Conservation (phyloP, 1,140 invertebrate species). For the Pteromalus puparum region DNA sequence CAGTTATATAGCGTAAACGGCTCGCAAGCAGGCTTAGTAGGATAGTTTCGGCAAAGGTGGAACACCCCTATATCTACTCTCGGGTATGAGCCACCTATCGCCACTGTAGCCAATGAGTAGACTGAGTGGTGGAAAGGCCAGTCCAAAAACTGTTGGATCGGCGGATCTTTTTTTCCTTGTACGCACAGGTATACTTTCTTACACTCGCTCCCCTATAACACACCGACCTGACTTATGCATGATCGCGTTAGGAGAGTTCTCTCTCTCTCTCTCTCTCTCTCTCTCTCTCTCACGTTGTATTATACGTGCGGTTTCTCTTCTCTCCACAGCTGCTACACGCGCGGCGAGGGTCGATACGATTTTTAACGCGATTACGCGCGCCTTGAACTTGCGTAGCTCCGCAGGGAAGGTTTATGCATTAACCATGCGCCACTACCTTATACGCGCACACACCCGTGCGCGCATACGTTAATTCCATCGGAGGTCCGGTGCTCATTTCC, state of each 20-base stretch:
- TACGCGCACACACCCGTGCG: background rate
- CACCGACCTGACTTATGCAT: background rate
- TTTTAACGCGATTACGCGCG: conserved; percentile 31
- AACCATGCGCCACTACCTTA: background rate
- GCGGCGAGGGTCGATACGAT: conserved; percentile 15
- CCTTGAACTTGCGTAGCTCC: conserved; percentile 17
- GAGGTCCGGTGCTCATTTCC: background rate
- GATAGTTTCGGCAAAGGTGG: too few species aligned
- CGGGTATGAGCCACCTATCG: too few species aligned
- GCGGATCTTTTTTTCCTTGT: too few species aligned
- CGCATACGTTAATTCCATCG: background rate
- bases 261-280: too few species aligned
- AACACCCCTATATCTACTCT: too few species aligned
- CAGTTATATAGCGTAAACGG: too few species aligned
- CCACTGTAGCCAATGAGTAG: too few species aligned
- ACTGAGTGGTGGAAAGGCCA: too few species aligned
- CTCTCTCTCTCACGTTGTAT: background rate
- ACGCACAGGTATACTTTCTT: background rate
- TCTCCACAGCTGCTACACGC: background rate
- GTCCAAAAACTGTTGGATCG: too few species aligned
- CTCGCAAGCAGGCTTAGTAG: too few species aligned
- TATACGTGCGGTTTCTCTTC: too few species aligned
- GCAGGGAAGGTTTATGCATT: background rate
- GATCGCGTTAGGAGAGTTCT: background rate
- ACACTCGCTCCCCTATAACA: background rate